Conservation (phyloP, 2,797 vertebrate genomes). For the Eurystomus glaucurus region DNA sequence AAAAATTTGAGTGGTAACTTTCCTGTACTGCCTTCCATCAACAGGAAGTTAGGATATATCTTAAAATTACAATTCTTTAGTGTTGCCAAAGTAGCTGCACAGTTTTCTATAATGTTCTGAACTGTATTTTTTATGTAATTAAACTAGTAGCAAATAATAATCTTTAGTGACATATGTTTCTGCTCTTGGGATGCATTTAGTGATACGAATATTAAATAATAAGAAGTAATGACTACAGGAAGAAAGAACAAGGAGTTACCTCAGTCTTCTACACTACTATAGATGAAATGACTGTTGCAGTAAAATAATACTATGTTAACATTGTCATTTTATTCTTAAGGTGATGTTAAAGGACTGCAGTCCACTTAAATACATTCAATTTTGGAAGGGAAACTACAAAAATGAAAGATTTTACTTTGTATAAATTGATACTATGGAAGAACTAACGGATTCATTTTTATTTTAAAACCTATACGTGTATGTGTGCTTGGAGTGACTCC, state of each 20-base stretch:
- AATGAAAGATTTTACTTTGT: background rate
- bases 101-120: conserved; percentile 28
- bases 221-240: background rate
- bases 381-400: background rate
- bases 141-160: conserved; percentile 20
- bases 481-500: background rate
- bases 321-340: conserved; percentile 32
- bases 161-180: background rate
- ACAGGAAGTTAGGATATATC: background rate
- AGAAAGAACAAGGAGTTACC: background rate
- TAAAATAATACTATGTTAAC: background rate
- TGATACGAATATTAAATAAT: background rate
- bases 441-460: background rate
- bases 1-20: conserved; percentile 14
- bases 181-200: conserved; percentile 1
- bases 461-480: background rate
- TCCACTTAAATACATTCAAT: background rate
- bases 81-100: background rate
- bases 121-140: background rate
- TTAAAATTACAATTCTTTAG: conserved; percentile 30
- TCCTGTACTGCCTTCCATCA: background rate
- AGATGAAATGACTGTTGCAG: background rate
- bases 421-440: background rate
- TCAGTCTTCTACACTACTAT: background rate
- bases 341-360: conserved; percentile 11